Evolutionary conservation across 1,140 invertebrate species (phyloP).

Genomic region (Gryon sp.): DNA sequence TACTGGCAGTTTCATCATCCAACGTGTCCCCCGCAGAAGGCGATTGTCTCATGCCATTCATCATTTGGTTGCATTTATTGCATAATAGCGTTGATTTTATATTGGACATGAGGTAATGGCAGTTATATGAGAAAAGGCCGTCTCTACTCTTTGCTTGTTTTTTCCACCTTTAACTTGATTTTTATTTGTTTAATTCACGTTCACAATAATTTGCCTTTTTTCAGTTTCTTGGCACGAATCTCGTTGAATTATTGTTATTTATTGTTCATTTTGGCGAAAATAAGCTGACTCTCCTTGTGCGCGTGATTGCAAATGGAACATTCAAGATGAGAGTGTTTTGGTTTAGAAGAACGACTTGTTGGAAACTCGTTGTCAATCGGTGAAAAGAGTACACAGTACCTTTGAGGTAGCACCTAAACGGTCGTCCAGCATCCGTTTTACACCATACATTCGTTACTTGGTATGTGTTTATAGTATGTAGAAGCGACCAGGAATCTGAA

Average conservation of each 20-base stretch:
- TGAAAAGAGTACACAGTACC: conserved; percentile 62
- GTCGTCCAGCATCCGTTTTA: conserved; percentile 62
- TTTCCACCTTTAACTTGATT: too few relatives aligned
- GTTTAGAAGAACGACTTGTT: conserved; percentile 55
- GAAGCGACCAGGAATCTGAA: conserved; percentile 32
- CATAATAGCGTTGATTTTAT: conserved; percentile 38
- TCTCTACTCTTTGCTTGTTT: conserved; percentile 51
- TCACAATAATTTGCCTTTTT: too few relatives aligned
- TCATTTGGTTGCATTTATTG: conserved; percentile 29
- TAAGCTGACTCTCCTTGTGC: conserved; percentile 43
- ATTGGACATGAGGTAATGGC: conserved; percentile 71
- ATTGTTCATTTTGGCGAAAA: conserved; percentile 37
- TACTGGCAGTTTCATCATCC: conserved; percentile 52
- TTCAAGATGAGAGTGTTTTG: conserved; percentile 53
- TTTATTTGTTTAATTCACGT: conserved; percentile 20
- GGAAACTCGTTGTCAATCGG: conserved; percentile 61
- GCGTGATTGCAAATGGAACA: conserved; percentile 34
- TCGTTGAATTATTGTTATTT: conserved; percentile 60
- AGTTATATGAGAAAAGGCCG: conserved; percentile 72
- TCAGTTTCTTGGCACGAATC: conserved; percentile 58
- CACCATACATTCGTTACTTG: conserved; percentile 43
- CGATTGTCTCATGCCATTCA: conserved; percentile 50
- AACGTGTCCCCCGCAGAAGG: conserved; percentile 34
- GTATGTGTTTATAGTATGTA: conserved; percentile 40
- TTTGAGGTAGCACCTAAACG: conserved; percentile 60